Percentiles rank a stretch among this genome's conserved stretches.
Evolutionary conservation across 2,888 invertebrate genomes (phyloP).

Genomic region (Caenorhabditis virilis): DNA sequence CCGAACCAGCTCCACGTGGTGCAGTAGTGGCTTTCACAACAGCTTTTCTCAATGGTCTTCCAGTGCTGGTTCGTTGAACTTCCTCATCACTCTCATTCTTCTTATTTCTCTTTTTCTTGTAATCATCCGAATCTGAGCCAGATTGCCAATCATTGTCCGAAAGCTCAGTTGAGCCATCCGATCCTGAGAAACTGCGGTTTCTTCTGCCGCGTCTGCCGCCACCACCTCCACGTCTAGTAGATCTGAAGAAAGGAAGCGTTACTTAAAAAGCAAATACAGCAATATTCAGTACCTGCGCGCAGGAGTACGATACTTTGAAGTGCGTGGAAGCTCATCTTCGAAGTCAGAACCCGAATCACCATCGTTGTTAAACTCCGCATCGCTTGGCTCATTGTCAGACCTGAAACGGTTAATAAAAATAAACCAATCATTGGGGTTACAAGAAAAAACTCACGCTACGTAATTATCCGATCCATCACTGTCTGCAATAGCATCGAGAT

Average conservation of each 20-base stretch:
- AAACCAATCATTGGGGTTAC: not conserved
- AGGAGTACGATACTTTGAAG: not conserved
- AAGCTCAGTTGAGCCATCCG: slow-evolving; percentile 3
- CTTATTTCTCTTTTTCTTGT: slow-evolving; percentile 1
- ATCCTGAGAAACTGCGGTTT: slow-evolving; percentile 4
- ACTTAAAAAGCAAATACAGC: too few species aligned
- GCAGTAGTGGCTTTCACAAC: not conserved
- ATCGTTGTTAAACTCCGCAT: not conserved
- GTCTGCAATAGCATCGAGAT: slow-evolving; percentile 36
- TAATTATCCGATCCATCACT: slow-evolving; percentile 39
- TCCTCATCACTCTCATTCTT: slow-evolving; percentile 1
- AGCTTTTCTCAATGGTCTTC: slow-evolving; percentile 6
- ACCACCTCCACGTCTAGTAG: not conserved
- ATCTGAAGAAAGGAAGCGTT: too few species aligned
- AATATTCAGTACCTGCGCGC: too few species aligned
- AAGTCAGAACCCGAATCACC: slow-evolving; percentile 7
- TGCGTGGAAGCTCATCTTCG: slow-evolving; percentile 4
- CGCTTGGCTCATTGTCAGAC: not conserved
- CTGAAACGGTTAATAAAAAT: not conserved
- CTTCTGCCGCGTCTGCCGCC: not conserved
- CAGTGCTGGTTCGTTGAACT: not conserved
- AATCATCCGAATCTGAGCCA: slow-evolving; percentile 6
- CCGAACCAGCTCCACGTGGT: not conserved
- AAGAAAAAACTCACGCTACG: slow-evolving; percentile 8
- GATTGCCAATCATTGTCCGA: slow-evolving; percentile 2